phyloP scores from a whole-genome alignment of 2,113 vertebrate species.

The Sylvietta virens region DNA sequence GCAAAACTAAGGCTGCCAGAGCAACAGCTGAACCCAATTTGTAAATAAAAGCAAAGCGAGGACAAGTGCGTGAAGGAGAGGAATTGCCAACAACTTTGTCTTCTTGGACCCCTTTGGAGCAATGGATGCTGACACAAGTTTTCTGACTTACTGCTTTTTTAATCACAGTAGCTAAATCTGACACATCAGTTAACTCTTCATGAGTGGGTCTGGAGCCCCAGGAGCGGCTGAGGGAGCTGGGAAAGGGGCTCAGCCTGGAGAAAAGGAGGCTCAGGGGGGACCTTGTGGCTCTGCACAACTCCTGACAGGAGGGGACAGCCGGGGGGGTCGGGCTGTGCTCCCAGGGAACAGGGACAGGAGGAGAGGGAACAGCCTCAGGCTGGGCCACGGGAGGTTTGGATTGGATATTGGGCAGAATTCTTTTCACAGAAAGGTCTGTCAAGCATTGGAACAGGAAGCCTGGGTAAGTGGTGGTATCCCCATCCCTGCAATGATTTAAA shows the following conservation, averaged over 20 bases:
- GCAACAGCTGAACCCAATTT: not conserved
- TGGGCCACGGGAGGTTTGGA: not conserved
- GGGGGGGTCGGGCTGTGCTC: accelerated
- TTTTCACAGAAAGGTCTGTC: not conserved
- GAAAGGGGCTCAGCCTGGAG: not conserved
- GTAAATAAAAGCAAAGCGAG: not conserved
- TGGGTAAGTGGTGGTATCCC: not conserved
- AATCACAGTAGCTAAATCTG: not conserved
- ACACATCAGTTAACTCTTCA: accelerated
- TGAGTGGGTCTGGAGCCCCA: not conserved
- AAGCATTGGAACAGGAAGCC: not conserved
- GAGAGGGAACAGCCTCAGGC: accelerated
- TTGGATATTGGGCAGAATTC: not conserved
- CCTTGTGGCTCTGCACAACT: not conserved
- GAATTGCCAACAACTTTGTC: accelerated
- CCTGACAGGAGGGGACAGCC: not conserved
- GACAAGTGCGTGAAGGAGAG: not conserved
- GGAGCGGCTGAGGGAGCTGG: not conserved
- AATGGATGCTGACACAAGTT: not conserved
- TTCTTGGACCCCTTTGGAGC: not conserved
- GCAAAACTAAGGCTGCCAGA: not conserved
- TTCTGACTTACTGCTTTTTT: not conserved
- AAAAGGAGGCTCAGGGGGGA: not conserved
- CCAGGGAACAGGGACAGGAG: not conserved
- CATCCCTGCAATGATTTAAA: not conserved